Evolutionary conservation across 1,140 invertebrate genomes (phyloP).

Genomic region (Gonioctena quinquepunctata): DNA sequence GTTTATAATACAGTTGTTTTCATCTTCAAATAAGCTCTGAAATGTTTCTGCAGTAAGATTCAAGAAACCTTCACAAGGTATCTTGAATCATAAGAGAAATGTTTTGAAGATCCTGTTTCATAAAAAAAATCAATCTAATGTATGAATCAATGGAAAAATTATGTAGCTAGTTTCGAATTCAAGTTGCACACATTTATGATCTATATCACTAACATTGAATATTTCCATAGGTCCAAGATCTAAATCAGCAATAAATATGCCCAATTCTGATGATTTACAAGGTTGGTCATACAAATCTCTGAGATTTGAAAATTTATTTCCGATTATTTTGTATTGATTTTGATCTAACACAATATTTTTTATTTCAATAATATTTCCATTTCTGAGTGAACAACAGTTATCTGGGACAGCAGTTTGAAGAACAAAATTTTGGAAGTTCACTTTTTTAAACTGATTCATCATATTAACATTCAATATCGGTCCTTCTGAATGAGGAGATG

Average conservation of each 20-base stretch:
- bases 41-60: not conserved
- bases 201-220: not conserved
- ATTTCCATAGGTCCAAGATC: not conserved
- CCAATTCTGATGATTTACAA: not conserved
- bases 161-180: not conserved
- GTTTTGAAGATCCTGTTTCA: conserved; percentile 1
- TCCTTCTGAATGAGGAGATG: not conserved
- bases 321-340: not conserved
- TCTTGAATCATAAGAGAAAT: not conserved
- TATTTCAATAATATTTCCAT: not conserved
- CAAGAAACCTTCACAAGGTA: not conserved
- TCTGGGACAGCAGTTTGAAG: not conserved
- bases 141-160: conserved; percentile 1
- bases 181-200: not conserved
- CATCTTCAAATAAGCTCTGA: not conserved
- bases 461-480: not conserved
- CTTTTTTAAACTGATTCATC: not conserved
- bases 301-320: not conserved
- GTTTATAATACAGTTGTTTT: not conserved
- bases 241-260: not conserved
- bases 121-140: not conserved
- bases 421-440: not conserved
- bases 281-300: not conserved
- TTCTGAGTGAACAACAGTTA: not conserved
- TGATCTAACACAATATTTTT: not conserved